Base-by-base conservation (phyloP, 2,113 vertebrate genomes). In the Melospiza melodia region DNA sequence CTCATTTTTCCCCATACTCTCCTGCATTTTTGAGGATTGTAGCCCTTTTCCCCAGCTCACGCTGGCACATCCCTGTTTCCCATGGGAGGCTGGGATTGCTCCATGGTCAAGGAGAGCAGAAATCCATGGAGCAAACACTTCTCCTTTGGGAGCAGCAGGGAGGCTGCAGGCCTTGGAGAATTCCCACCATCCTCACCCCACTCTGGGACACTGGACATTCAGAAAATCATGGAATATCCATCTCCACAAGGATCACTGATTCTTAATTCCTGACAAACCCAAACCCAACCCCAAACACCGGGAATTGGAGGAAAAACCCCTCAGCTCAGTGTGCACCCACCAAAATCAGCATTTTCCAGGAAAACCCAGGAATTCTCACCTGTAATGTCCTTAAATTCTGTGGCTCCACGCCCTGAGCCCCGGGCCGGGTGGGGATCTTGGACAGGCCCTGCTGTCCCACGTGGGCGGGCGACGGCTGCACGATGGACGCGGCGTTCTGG, bases 341-440 rank as follows among this genome's bases (percentile, higher is more conserved):
- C 4, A 9, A 12, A 41, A 15, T 2, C 3, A 7, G 11, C 2
- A 2, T 61, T 44, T 7, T 1, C 39, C 28, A 2, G 19, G 19
- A 13, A 14, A 16, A 52, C 1, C 0, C 0, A 2, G 58, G 61
- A 22, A 22, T 2, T 18, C 97, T 94, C 77, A 99, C 99, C 99
- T 99, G 99, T 87, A 98, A 98, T 75, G 98, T 99, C 95, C 99
- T 98, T 62, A 99, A 97, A 94, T 99, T 99, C 97, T 99, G 99
- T 41, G 99, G 98, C 96, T 99, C 99, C 12, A 98, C 97, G 37
- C 98, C 98, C 97, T 99, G 99, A 35, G 99, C 96, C 55, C 99
- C 99, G 13, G 99, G 99, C 92, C 99, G 98, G 62, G 98, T 98
- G 12, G 99, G 99, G 37, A 99, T 98, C 91, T 99, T 99, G 92